Percentiles rank a stretch among this genome's conserved stretches.
phyloP scores from a whole-genome alignment of 2,888 invertebrate genomes.

The Sympetrum striolatum region DNA sequence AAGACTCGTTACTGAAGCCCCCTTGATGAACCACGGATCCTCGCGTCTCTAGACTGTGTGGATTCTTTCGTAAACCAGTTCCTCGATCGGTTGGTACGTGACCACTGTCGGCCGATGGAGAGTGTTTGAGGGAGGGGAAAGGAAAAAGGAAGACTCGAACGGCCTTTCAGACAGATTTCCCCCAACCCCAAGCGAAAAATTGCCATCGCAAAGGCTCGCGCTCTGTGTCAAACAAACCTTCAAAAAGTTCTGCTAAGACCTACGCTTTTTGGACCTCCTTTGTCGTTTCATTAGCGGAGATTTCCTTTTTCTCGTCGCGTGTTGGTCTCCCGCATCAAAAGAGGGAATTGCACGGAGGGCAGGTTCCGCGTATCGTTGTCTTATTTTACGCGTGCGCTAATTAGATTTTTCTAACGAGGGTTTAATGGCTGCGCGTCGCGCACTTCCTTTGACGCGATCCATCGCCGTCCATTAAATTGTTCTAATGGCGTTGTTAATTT shows the following conservation, averaged over 20 bases:
- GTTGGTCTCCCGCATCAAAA: not conserved
- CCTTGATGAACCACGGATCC: slow-evolving; percentile 2
- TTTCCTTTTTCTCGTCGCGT: not conserved
- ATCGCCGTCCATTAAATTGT: not conserved
- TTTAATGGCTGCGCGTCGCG: not conserved
- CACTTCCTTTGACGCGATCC: not conserved
- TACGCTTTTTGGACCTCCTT: not conserved
- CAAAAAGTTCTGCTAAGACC: not conserved
- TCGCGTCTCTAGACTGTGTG: slow-evolving; percentile 6
- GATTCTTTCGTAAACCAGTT: slow-evolving; percentile 33
- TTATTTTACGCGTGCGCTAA: not conserved
- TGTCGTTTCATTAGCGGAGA: not conserved
- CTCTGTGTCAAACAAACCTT: not conserved
- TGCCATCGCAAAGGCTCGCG: not conserved
- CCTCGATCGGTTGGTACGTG: slow-evolving; percentile 27
- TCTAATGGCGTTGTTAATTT: not conserved
- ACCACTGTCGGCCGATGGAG: not conserved
- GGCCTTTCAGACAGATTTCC: not conserved
- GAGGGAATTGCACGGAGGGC: not conserved
- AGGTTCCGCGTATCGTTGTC: not conserved
- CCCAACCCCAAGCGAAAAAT: not conserved
- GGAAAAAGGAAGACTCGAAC: not conserved
- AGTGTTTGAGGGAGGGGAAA: not conserved
- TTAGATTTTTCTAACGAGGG: not conserved
- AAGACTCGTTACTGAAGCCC: not conserved